A percentile compares a stretch with the other conserved stretches of the same genome.
phyloP scores from a whole-genome alignment of 2,888 invertebrate genomes.

The Chrysolina haemoptera region DNA sequence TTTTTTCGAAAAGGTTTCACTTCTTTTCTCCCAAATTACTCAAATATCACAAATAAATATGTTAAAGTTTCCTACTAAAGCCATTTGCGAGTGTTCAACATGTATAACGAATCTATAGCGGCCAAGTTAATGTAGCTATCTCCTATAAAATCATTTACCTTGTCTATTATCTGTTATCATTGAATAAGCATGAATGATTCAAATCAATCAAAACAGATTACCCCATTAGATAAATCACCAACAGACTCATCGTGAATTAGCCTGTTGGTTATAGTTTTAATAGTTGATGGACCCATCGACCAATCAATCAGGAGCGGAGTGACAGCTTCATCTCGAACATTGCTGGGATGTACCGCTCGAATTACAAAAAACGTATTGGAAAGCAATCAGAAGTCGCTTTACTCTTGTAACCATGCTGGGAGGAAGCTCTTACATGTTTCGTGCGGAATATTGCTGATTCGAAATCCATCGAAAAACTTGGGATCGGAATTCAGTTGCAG shows the following conservation, averaged over 20 bases:
- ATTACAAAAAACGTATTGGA: slow-evolving; percentile 13
- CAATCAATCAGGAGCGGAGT: slow-evolving; percentile 3
- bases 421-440: slow-evolving; percentile 4
- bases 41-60: no score
- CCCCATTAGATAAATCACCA: slow-evolving; percentile 16
- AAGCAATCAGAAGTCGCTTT: not conserved
- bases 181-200: slow-evolving; percentile 11
- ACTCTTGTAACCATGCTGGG: not conserved
- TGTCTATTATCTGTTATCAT: slow-evolving; percentile 9
- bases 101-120: not conserved
- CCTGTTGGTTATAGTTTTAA: slow-evolving; percentile 8
- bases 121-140: not conserved
- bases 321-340: slow-evolving; percentile 16
- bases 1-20: no score
- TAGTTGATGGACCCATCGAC: slow-evolving; percentile 18
- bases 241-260: slow-evolving; percentile 17
- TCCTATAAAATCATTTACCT: not conserved
- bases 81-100: no score
- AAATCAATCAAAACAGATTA: slow-evolving; percentile 9
- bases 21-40: no score
- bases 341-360: not conserved
- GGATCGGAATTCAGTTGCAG: slow-evolving; percentile 1
- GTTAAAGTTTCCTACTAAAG: no score
- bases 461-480: slow-evolving; percentile 4
- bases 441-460: slow-evolving; percentile 4